Evolutionary conservation across 2,888 invertebrate species (phyloP).

Genomic region (Lasioglossum calceatum): DNA sequence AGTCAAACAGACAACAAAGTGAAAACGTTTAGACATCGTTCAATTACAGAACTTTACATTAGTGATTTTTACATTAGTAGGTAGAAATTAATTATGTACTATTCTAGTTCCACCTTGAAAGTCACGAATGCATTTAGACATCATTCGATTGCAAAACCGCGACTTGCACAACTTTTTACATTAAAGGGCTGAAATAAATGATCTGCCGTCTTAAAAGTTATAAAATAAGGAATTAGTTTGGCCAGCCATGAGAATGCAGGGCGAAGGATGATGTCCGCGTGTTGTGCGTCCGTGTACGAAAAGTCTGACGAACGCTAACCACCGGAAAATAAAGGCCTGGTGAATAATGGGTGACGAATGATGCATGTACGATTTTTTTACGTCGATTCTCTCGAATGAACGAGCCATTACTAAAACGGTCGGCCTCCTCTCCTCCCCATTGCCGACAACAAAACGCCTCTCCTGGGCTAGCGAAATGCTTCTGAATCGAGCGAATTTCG

Average conservation of each 20-base stretch:
- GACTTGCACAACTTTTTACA: too few species aligned
- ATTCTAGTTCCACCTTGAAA: neutral
- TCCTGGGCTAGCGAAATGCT: conserved; percentile 78
- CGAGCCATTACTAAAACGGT: conserved; percentile 82
- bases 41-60: neutral
- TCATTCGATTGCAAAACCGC: too few species aligned
- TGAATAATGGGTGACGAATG: conserved; percentile 34
- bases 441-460: conserved; percentile 84
- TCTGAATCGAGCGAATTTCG: conserved; percentile 75
- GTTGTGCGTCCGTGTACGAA: neutral
- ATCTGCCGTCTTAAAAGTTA: too few species aligned
- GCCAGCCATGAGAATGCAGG: too few species aligned
- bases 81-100: too few species aligned
- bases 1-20: conserved; percentile 1
- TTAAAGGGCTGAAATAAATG: too few species aligned
- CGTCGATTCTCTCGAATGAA: conserved; percentile 75
- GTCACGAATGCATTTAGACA: neutral
- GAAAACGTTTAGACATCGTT: neutral
- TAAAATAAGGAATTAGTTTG: too few species aligned
- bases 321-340: neutral
- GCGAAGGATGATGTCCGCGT: neutral
- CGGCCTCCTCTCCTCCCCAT: conserved; percentile 83
- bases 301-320: conserved; percentile 10
- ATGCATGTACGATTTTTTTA: conserved; percentile 43
- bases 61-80: too few species aligned